A percentile compares a stretch with the other conserved stretches of the same genome.
Conservation (phyloP, 2,888 invertebrate genomes). For the Euplagia quadripunctaria region DNA sequence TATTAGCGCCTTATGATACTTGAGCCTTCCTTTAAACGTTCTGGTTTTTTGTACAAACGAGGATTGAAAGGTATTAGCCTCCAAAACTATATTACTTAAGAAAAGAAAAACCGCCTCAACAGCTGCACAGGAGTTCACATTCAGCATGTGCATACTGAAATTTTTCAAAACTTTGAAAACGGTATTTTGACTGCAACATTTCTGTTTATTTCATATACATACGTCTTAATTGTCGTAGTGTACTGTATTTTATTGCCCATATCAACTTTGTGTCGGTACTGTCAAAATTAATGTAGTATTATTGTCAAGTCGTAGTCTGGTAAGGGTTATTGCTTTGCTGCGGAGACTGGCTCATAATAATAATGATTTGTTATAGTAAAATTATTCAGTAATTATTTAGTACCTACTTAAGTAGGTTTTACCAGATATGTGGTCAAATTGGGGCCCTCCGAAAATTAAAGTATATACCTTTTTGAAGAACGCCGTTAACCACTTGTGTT, state of each 20-base stretch:
- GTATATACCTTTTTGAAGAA: too few species aligned
- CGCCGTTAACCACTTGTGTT: too few species aligned
- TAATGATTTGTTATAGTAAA: background rate
- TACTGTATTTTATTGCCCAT: constrained; percentile 83
- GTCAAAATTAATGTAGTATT: constrained; percentile 45
- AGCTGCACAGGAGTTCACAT: background rate
- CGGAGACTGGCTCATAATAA: constrained; percentile 7
- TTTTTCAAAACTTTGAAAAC: background rate
- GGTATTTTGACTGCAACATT: constrained; percentile 54
- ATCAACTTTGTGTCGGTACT: constrained; percentile 73
- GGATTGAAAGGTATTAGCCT: too few species aligned
- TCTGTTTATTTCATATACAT: constrained; percentile 68
- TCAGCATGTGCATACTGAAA: background rate
- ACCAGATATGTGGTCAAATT: too few species aligned
- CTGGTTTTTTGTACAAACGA: too few species aligned
- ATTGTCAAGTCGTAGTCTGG: constrained; percentile 38
- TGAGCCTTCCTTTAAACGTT: too few species aligned
- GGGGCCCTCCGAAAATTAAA: too few species aligned
- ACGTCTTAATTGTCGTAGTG: constrained; percentile 75
- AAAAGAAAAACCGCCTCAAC: too few species aligned
- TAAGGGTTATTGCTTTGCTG: constrained; percentile 20
- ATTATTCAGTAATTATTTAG: background rate
- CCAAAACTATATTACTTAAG: too few species aligned
- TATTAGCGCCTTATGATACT: too few species aligned
- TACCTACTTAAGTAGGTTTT: background rate